These are phyloP conservation scores for Leucophora obtusa DNA, from an alignment of 2,888 invertebrate species.

Conservation along the genomic window DNA sequence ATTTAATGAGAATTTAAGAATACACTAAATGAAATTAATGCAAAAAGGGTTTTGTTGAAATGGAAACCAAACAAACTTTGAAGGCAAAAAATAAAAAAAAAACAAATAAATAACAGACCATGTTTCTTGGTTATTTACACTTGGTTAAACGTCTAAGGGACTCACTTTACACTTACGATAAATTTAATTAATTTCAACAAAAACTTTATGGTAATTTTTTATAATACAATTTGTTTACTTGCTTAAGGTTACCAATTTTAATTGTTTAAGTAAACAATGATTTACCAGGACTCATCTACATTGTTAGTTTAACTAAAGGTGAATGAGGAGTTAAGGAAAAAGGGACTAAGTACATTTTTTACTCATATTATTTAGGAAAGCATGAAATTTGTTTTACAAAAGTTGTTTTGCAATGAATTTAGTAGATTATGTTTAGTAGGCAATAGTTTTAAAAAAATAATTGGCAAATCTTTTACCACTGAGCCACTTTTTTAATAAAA, in stretches of 20 bases:
- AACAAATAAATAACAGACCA: neutral
- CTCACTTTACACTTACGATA: conserved; percentile 11
- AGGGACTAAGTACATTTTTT: neutral
- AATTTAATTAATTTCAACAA: conserved; percentile 49
- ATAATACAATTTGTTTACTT: neutral
- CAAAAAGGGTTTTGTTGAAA: conserved; percentile 13
- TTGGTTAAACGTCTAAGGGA: neutral
- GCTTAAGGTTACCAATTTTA: neutral
- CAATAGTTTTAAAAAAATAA: too few species aligned
- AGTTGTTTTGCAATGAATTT: too few species aligned
- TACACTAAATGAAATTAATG: neutral
- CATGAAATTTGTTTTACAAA: too few species aligned
- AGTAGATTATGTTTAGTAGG: too few species aligned
- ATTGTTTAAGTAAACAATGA: conserved; percentile 44
- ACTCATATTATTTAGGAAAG: neutral
- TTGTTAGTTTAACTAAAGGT: neutral
- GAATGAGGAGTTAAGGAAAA: neutral
- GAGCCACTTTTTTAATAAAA: too few species aligned
- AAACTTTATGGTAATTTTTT: neutral
- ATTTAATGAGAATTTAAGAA: conserved; percentile 45
- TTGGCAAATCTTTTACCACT: too few species aligned
- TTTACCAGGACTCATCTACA: conserved; percentile 24
- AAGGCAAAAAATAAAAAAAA: too few species aligned
- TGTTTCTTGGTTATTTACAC: neutral
- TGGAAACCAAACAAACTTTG: conserved; percentile 2